A percentile compares a stretch with the other conserved stretches of the same genome.
Conservation (phyloP, 2,113 vertebrate genomes). For the Notiomystis cincta region DNA sequence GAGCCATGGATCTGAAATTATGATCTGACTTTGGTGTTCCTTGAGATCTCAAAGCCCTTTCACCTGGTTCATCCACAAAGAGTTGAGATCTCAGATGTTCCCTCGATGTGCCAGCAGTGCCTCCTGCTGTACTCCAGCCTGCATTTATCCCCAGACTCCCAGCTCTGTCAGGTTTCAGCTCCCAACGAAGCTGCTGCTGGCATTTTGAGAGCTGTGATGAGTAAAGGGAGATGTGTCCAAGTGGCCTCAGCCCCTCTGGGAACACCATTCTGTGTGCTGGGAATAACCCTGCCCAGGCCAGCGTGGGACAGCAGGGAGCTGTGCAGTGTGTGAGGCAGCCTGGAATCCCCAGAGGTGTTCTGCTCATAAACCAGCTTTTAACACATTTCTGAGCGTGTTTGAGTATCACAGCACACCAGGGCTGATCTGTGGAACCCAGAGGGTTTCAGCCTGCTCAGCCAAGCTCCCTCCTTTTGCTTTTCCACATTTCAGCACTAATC, state of each 20-base stretch:
- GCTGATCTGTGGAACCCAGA: neutral
- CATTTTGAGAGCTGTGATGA: neutral
- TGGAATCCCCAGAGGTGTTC: neutral
- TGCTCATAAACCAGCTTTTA: neutral
- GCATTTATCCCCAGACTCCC: neutral
- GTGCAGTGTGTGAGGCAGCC: neutral
- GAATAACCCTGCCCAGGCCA: neutral
- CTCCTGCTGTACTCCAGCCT: conserved; percentile 30
- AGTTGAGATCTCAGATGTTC: neutral
- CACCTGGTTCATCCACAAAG: neutral
- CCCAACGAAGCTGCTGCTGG: neutral
- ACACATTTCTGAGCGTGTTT: neutral
- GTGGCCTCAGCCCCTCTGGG: neutral
- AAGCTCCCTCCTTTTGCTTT: neutral
- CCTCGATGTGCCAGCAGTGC: conserved; percentile 3
- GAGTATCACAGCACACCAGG: neutral
- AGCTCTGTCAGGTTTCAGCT: neutral
- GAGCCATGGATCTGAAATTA: neutral
- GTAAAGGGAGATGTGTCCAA: neutral
- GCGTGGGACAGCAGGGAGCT: rapidly evolving
- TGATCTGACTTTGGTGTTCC: neutral
- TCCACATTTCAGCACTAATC: neutral
- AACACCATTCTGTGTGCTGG: neutral
- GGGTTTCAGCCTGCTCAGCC: neutral
- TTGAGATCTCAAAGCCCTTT: neutral